Evolutionary conservation across 2,113 vertebrate species (phyloP), one percentile per base, ranked within the genome.

Genomic region (Erythrocercus mccallii): DNA sequence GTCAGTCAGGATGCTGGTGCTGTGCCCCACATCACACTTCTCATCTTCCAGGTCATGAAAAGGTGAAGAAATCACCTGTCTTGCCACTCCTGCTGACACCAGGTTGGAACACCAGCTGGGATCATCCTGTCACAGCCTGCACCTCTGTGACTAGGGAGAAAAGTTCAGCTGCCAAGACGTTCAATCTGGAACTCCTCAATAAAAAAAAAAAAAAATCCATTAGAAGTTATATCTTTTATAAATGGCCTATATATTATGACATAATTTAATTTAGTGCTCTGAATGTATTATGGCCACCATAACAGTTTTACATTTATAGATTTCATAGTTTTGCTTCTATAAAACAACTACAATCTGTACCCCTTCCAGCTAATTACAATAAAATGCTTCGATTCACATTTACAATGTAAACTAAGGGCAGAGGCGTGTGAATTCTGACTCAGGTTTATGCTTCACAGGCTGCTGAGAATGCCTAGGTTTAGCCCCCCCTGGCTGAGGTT

Each of bases 321-420:
- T 96, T 96, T 95, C 94, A 92, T 94, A 94, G 92, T 96, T 92
- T 86, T 96, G 66, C 58, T 97, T 95, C 91, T 95, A 94, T 97
- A 97, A 97, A 97, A 91, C 66, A 96, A 93, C 89, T 93, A 93
- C 82, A 92, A 69, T 87, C 87, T 95, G 89, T 81, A 87, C 24
- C 33, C 37, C 69, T 95, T 92, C 87, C 80, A 94, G 85, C 79
- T 95, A 94, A 97, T 94, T 89, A 88, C 82, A 96, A 94, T 97
- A 96, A 97, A 97, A 96, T 74, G 79, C 79, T 91, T 94, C 44
- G 5, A 35, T 94, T 95, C 90, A 95, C 84, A 81, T 83, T 86
- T 83, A 68, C 79, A 92, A 13, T 53, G 85, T 96, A 95, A 93
- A 94, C 89, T 78, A 70, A 81, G 44, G 68, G 61, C 81, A 90